A percentile compares a stretch with the other conserved stretches of the same genome.
Evolutionary conservation across 2,888 invertebrate species (phyloP).

Genomic region (Penaeus monodon): DNA sequence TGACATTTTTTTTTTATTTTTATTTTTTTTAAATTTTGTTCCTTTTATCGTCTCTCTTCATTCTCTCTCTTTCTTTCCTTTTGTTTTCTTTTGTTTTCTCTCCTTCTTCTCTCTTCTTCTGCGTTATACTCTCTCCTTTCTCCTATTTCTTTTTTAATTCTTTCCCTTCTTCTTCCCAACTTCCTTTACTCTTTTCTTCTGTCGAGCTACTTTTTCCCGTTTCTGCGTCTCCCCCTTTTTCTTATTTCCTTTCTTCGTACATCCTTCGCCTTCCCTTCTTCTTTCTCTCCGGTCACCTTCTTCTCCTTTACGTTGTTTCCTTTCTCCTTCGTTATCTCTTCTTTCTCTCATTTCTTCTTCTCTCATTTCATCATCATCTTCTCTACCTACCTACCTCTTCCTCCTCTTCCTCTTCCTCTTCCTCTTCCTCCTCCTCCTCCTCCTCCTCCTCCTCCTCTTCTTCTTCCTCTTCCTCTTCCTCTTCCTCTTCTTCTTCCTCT

Average conservation of each 20-base stretch:
- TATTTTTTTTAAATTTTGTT: too few species aligned
- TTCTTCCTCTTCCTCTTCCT: not conserved
- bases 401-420: not conserved
- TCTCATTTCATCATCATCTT: not conserved
- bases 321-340: not conserved
- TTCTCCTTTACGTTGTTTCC: too few species aligned
- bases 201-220: not conserved
- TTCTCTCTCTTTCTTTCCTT: too few species aligned
- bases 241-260: slow-evolving; percentile 1
- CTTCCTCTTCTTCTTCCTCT: not conserved
- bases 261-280: not conserved
- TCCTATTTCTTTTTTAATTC: not conserved
- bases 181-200: not conserved
- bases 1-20: not conserved
- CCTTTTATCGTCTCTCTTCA: too few species aligned
- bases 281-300: not conserved
- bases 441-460: too few species aligned
- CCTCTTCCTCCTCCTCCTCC: not conserved
- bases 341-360: not conserved
- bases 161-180: not conserved
- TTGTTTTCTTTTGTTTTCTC: too few species aligned
- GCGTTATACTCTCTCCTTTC: not conserved
- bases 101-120: too few species aligned
- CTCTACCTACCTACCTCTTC: too few species aligned
- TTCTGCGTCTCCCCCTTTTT: not conserved